Conservation (phyloP, 2,888 invertebrate species). For the Leptinotarsa tumamoca region DNA sequence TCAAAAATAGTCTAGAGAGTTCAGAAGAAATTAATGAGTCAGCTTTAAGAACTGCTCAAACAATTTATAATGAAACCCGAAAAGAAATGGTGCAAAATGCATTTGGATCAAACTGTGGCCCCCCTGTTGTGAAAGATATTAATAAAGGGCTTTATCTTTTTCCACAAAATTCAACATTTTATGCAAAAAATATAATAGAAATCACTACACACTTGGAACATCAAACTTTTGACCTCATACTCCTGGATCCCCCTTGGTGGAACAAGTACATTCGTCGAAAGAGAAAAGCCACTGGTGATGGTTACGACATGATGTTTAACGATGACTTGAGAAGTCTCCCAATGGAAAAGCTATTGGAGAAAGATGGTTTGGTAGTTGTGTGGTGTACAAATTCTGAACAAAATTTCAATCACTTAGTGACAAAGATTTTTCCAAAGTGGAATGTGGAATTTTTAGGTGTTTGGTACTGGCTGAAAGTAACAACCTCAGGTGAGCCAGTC, state of each 20-base stretch:
- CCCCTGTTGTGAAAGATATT: constrained; percentile 68
- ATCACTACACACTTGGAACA: constrained; percentile 68
- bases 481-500: constrained; percentile 50
- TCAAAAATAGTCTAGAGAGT: constrained; percentile 12
- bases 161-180: constrained; percentile 76
- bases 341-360: constrained; percentile 72
- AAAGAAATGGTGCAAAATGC: constrained; percentile 43
- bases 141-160: constrained; percentile 72
- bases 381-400: constrained; percentile 93
- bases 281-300: constrained; percentile 73
- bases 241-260: constrained; percentile 97
- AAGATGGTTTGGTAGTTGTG: constrained; percentile 79
- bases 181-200: constrained; percentile 74
- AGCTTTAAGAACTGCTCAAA: constrained; percentile 52
- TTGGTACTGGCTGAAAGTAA: constrained; percentile 91
- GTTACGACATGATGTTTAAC: constrained; percentile 83
- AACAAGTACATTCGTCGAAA: constrained; percentile 92
- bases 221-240: constrained; percentile 79
- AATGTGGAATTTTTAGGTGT: constrained; percentile 76
- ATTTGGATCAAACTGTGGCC: constrained; percentile 70
- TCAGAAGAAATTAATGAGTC: constrained; percentile 30
- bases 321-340: constrained; percentile 80
- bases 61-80: constrained; percentile 48
- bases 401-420: constrained; percentile 76
- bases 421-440: constrained; percentile 85